Evolutionary conservation across 2,888 invertebrate species (phyloP).

Genomic region (Choristoneura rosaceana): DNA sequence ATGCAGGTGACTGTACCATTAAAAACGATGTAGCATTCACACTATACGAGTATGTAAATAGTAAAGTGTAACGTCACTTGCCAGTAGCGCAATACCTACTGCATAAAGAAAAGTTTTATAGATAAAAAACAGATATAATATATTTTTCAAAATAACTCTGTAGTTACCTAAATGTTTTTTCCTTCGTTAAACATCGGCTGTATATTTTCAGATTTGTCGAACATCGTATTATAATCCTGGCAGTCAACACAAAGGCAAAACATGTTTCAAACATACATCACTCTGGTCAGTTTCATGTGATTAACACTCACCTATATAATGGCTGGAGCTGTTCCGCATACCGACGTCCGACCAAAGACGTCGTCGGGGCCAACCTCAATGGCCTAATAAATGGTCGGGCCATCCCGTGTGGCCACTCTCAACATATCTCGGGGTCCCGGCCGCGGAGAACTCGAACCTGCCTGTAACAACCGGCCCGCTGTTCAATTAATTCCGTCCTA

Average conservation of each 20-base stretch:
- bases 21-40: no score
- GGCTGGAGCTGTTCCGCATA: conserved; percentile 41
- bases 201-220: no score
- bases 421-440: conserved; percentile 38
- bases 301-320: conserved; percentile 41
- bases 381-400: conserved; percentile 45
- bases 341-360: conserved; percentile 42
- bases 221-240: background rate
- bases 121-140: no score
- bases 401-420: conserved; percentile 44
- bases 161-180: no score
- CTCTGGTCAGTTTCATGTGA: conserved; percentile 33
- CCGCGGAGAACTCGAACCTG: conserved; percentile 9
- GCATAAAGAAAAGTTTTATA: no score
- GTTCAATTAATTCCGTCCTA: conserved; percentile 28
- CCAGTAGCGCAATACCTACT: no score
- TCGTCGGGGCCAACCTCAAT: conserved; percentile 43
- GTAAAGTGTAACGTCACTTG: no score
- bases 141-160: no score
- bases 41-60: no score
- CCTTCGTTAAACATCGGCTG: no score
- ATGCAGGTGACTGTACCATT: no score
- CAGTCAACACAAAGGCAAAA: background rate
- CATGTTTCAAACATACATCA: conserved; percentile 21
- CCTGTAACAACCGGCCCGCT: background rate